A percentile compares a stretch with the other conserved stretches of the same genome.
Conservation (phyloP, 1,140 invertebrate genomes). For the Pseudachorutes palmiensis region DNA sequence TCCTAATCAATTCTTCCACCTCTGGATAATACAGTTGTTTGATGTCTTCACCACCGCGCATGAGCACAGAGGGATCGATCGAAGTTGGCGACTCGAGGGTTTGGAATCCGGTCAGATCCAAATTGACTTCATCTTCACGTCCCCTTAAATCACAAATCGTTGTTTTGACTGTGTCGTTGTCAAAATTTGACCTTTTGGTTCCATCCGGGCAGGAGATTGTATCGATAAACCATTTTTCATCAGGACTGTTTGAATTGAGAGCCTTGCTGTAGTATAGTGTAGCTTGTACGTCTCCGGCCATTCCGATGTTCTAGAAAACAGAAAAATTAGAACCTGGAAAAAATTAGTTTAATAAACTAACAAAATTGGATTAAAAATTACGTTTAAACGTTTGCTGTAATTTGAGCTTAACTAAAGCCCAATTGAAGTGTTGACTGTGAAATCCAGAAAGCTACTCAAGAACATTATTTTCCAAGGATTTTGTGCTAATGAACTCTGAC, state of each 20-base stretch:
- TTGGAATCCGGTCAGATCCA: constrained; percentile 5
- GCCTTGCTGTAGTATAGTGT: constrained; percentile 8
- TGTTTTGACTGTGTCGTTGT: not conserved
- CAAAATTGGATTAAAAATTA: too few species aligned
- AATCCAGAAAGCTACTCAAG: too few species aligned
- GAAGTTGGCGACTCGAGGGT: not conserved
- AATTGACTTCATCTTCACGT: not conserved
- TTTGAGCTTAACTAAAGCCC: too few species aligned
- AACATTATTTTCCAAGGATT: too few species aligned
- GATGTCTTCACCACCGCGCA: not conserved
- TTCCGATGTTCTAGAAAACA: not conserved
- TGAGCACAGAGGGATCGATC: not conserved
- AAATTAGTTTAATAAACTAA: too few species aligned
- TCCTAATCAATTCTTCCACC: not conserved
- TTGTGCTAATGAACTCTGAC: too few species aligned
- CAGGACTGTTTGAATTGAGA: not conserved
- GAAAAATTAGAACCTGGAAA: too few species aligned
- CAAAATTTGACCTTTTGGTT: not conserved
- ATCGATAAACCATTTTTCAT: constrained; percentile 5
- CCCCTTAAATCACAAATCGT: not conserved
- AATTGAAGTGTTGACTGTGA: too few species aligned
- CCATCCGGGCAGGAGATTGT: constrained; percentile 4
- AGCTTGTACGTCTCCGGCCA: not conserved
- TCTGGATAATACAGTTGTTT: constrained; percentile 1
- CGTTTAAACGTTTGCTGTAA: too few species aligned